Conservation (phyloP, 2,888 invertebrate genomes). For the Netelia inedita region DNA sequence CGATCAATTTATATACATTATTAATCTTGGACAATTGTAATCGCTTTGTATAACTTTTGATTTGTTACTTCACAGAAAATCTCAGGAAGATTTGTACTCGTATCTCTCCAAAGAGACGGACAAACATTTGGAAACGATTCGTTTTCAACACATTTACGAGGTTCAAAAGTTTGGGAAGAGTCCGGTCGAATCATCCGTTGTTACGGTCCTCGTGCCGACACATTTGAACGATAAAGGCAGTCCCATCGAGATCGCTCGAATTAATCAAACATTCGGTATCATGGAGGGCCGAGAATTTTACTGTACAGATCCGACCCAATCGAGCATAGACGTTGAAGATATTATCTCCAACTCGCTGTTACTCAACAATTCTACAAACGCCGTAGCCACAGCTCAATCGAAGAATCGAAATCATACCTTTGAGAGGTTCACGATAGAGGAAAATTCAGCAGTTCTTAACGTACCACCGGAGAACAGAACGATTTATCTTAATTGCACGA, state of each 20-base stretch:
- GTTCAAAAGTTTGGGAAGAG: constrained; percentile 83
- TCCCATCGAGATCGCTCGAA: constrained; percentile 69
- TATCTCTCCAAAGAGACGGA: constrained; percentile 78
- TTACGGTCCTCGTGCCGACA: constrained; percentile 82
- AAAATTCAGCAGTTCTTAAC: constrained; percentile 48
- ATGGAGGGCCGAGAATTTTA: constrained; percentile 72
- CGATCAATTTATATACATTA: not conserved
- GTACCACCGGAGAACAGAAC: constrained; percentile 76
- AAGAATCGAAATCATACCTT: constrained; percentile 23
- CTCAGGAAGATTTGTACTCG: constrained; percentile 81
- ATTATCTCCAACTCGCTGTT: constrained; percentile 12
- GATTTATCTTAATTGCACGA: constrained; percentile 83
- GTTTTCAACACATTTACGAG: constrained; percentile 80
- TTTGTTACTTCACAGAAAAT: constrained; percentile 78
- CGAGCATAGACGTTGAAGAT: not conserved
- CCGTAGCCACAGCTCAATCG: not conserved
- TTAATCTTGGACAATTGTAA: not conserved
- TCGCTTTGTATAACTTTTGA: not conserved
- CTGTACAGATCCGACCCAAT: constrained; percentile 59
- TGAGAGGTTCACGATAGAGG: constrained; percentile 61
- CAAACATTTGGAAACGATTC: constrained; percentile 77
- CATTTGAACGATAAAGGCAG: constrained; percentile 65
- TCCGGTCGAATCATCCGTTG: constrained; percentile 81
- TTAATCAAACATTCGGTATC: constrained; percentile 70
- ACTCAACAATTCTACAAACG: constrained; percentile 1